A percentile compares a stretch with the other conserved stretches of the same genome.
Evolutionary conservation across 2,113 vertebrate species (phyloP).

Genomic region (Eublepharis macularius): DNA sequence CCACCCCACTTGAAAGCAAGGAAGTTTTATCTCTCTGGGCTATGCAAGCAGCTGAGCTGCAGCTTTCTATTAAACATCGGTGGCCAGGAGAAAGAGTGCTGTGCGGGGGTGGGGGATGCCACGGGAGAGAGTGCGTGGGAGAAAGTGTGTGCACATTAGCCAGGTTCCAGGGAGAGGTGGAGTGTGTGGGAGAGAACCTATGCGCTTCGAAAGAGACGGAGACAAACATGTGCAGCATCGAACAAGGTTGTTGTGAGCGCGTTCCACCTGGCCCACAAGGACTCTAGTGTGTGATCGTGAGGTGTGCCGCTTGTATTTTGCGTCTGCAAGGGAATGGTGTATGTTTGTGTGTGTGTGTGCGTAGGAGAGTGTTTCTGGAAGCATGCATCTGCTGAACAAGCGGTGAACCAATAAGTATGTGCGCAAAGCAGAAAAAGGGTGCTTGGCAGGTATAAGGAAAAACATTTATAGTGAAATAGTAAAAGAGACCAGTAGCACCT

Average conservation of each 20-base stretch:
- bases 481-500: too few relatives aligned
- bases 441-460: too few relatives aligned
- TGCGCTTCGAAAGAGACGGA: not conserved
- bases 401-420: too few relatives aligned
- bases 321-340: not conserved
- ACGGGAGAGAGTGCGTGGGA: conserved; percentile 15
- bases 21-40: not conserved
- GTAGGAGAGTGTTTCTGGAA: too few relatives aligned
- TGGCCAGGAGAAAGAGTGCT: not conserved
- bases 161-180: not conserved
- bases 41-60: not conserved
- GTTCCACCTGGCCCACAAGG: not conserved
- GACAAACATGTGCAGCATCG: not conserved
- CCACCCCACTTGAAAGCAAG: not conserved
- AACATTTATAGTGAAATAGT: too few relatives aligned
- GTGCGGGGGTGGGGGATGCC: not conserved
- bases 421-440: too few relatives aligned
- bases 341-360: not conserved
- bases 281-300: too few relatives aligned
- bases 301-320: not conserved
- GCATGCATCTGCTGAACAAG: too few relatives aligned
- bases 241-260: not conserved
- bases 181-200: conserved; percentile 29
- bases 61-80: not conserved
- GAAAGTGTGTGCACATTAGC: not conserved